Conservation (phyloP, 2,888 invertebrate species). For the Cheilosia soror region DNA sequence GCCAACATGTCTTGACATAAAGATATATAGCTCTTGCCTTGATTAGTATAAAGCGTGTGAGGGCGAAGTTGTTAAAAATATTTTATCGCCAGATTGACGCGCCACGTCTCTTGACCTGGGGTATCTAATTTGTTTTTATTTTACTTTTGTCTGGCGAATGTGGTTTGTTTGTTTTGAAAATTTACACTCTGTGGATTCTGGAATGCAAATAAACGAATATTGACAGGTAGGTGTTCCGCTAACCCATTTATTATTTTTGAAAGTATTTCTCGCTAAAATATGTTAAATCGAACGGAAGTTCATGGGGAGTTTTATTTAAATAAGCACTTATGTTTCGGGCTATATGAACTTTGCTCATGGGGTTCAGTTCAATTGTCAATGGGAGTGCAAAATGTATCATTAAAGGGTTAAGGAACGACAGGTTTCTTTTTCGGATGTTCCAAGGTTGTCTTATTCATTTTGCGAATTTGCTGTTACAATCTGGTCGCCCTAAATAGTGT, state of each 20-base stretch:
- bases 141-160: background rate
- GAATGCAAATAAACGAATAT: slow-evolving; percentile 23
- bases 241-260: slow-evolving; percentile 14
- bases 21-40: background rate
- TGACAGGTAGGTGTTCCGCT: slow-evolving; percentile 2
- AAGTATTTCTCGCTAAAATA: background rate
- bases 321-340: background rate
- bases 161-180: slow-evolving; percentile 18
- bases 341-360: too few species aligned
- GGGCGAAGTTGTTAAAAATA: slow-evolving; percentile 13
- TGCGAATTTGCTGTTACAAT: too few species aligned
- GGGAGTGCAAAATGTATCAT: background rate
- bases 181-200: slow-evolving; percentile 1
- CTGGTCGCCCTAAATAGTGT: too few species aligned
- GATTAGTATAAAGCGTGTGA: slow-evolving; percentile 5
- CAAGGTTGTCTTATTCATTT: too few species aligned
- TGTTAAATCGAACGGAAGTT: background rate
- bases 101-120: slow-evolving; percentile 31
- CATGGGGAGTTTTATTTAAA: background rate
- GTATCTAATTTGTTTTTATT: slow-evolving; percentile 24
- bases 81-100: slow-evolving; percentile 33
- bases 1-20: background rate
- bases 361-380: background rate
- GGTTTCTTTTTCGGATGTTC: too few species aligned
- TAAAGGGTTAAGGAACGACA: too few species aligned